Evolutionary conservation across 2,113 vertebrate genomes (phyloP), one percentile per base, ranked within the genome.

Genomic region (Gadus chalcogrammus): DNA sequence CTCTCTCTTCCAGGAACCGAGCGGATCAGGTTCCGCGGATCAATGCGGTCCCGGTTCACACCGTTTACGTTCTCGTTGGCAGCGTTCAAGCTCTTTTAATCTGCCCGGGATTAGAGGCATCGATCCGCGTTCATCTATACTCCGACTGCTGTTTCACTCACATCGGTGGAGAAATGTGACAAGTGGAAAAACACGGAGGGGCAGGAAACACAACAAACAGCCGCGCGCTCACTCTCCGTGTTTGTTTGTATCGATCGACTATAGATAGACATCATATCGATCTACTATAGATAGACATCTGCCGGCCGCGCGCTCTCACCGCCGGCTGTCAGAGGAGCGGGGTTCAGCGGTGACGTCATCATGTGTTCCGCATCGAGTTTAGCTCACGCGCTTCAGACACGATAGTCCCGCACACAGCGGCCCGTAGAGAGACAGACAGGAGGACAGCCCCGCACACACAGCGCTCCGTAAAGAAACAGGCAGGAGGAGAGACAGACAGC

Each of bases 81-180:
- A 82, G 85, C 86, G 86, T 89, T 89, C 87, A 89, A 88, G 85
- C 88, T 89, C 88, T 85, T 88, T 89, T 89, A 89, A 89, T 89
- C 88, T 88, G 85, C 84, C 78, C 72, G 79, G 83, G 88, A 89
- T 89, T 89, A 89, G 80, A 85, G 85, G 69, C 84, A 89, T 89
- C 80, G 84, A 89, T 83, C 85, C 85, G 66, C 81, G 77, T 81
- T n/a, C 75, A 69, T 78, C 78, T 69, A 3, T 68, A 72, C 22
- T 11, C 63, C 42, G 11, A 38, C 76, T 75, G 79, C 80, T 48
- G 73, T 61, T 78, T 69, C 69, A 65, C 72, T 61, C 75, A 70
- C 72, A 31, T 15, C 53, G 6, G 60, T 61, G 22, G 22, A 62
- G 20, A 27, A 62, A 62, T 31, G 68, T 60, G 38, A 52, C 53